Evolutionary conservation across 2,888 invertebrate species (phyloP), one percentile per base, ranked within the genome.

Genomic region (Serripes groenlandicus): DNA sequence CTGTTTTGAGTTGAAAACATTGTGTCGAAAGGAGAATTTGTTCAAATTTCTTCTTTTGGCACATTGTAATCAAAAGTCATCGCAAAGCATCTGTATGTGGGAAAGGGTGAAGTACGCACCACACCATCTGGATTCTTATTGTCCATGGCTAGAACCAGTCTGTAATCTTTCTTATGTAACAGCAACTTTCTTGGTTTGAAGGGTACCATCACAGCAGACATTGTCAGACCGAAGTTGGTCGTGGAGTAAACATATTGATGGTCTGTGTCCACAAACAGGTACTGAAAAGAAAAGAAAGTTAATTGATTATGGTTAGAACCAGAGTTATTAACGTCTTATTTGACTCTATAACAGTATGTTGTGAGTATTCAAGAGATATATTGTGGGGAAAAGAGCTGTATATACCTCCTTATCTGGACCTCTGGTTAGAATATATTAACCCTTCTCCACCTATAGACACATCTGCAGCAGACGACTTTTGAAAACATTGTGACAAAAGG

Each of bases 101-200:
- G 11, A 56, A 56, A 3, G 3, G 56, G 56, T 28, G 21, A 56
- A 26, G 23, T 60, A 75, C 81, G 78, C 88, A 94, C 94, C 95
- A 96, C 96, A 93, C 96, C 96, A 83, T 95, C 95, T 4, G 96
- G 93, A 92, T 96, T 96, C 35, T 96, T 95, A 95, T 97, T 97
- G 92, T 98, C 98, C 94, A 97, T 95, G 66, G 97, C 96, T 62
- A 98, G 95, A 92, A 97, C 97, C 86, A 96, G 96, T 66, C 96
- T 95, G 0, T 97, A 96, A 85, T 97, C 96, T 73, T 96, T 96
- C 75, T 97, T 97, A 92, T 97, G 97, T 93, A 97, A 97, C 0
- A 96, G 96, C 80, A 98, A 95, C 90, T 97, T 97, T 83, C 96
- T 97, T 0, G 98, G 98, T 69, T 96, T 96, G 95, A 98, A 98